A percentile compares a stretch with the other conserved stretches of the same genome.
These are phyloP conservation scores for Gadus macrocephalus DNA, from an alignment of 2,113 vertebrate genomes.

Conservation along the genomic window DNA sequence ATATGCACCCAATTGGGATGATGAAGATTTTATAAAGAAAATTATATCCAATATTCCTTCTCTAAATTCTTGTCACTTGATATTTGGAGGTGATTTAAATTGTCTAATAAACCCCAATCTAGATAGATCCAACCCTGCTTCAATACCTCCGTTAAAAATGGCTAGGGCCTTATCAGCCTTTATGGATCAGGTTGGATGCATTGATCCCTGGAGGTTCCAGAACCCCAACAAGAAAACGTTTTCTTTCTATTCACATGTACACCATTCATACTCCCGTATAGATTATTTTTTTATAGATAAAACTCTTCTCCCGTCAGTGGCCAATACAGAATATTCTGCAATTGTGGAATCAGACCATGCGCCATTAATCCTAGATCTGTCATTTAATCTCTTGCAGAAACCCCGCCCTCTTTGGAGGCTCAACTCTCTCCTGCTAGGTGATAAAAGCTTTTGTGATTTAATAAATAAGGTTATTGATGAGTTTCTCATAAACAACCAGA, in stretches of 20 bases:
- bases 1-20: not conserved
- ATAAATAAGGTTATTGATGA: too few species aligned
- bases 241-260: slow-evolving; percentile 2
- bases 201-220: not conserved
- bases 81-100: slow-evolving; percentile 1
- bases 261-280: not conserved
- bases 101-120: not conserved
- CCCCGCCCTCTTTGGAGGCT: not conserved
- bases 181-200: slow-evolving; percentile 7
- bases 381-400: not conserved
- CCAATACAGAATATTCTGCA: not conserved
- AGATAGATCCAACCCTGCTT: not conserved
- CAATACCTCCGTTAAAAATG: not conserved
- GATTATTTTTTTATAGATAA: slow-evolving; percentile 3
- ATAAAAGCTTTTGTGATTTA: not conserved
- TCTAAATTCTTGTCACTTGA: not conserved
- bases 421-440: not conserved
- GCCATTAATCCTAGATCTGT: not conserved
- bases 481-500: too few species aligned
- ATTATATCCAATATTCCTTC: not conserved
- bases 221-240: not conserved
- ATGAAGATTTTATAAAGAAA: not conserved
- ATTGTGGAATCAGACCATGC: not conserved
- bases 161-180: not conserved
- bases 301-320: not conserved